Conservation (phyloP, 1,140 invertebrate genomes). For the Akabosia matsudoensis region DNA sequence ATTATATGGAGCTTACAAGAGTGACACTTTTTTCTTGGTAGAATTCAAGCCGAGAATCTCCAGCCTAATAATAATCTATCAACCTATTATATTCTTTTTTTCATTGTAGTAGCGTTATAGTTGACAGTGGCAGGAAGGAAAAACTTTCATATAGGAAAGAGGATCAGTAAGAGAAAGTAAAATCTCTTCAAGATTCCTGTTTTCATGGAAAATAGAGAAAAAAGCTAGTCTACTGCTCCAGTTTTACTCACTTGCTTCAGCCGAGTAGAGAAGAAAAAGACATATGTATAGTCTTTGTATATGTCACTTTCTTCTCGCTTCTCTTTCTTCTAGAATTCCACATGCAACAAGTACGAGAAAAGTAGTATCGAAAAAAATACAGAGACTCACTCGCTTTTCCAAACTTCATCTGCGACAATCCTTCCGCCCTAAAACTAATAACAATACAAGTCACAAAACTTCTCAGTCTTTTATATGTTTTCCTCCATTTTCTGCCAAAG, state of each 20-base stretch:
- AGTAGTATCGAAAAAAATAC: background rate
- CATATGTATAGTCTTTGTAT: background rate
- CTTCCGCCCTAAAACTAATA: no score
- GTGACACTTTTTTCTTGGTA: no score
- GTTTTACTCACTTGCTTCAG: background rate
- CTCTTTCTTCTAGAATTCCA: background rate
- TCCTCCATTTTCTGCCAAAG: no score
- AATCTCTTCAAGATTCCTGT: background rate
- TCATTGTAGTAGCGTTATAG: background rate
- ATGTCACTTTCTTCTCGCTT: background rate
- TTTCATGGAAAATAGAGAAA: background rate
- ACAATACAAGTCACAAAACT: no score
- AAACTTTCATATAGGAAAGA: background rate
- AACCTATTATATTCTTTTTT: background rate
- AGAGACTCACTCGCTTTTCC: background rate
- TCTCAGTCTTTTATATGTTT: no score
- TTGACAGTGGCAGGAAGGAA: background rate
- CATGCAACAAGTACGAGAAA: background rate
- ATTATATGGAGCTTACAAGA: background rate
- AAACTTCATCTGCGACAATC: no score
- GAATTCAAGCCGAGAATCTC: background rate
- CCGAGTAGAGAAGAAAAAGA: background rate
- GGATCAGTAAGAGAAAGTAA: background rate
- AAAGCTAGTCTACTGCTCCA: background rate
- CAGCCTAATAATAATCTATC: background rate